A percentile compares a stretch with the other conserved stretches of the same genome.
phyloP scores from a whole-genome alignment of 2,888 invertebrate species.

The Lingula anatina region DNA sequence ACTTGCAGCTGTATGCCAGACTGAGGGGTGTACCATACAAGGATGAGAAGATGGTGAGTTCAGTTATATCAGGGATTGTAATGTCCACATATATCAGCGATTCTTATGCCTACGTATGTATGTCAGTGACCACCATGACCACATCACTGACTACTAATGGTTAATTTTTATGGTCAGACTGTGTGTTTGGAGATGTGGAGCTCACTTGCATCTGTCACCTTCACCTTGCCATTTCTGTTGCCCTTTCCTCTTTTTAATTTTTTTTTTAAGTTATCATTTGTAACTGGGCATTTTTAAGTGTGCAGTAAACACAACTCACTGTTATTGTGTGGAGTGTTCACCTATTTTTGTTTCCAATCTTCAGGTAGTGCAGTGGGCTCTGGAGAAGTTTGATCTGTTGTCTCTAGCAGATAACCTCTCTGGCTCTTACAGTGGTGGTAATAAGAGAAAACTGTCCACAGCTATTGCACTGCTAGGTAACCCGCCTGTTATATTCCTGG shows the following conservation, averaged over 20 bases:
- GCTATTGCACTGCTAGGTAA: conserved; percentile 36
- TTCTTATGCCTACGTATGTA: no score
- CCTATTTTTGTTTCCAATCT: conserved; percentile 8
- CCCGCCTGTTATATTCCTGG: conserved; percentile 32
- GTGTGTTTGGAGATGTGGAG: no score
- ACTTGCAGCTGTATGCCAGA: conserved; percentile 67
- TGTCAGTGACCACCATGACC: no score
- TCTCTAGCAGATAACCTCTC: conserved; percentile 44
- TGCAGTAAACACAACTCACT: no score
- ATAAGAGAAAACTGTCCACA: conserved; percentile 36
- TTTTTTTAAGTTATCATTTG: not conserved
- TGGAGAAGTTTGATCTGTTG: conserved; percentile 61
- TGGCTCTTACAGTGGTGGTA: conserved; percentile 35
- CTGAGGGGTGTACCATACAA: conserved; percentile 64
- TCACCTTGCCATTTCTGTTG: no score
- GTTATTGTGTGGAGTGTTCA: not conserved
- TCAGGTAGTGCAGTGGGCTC: conserved; percentile 59
- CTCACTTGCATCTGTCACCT: no score
- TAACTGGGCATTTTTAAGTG: no score
- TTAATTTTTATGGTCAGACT: no score
- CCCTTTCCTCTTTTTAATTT: no score
- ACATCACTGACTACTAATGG: no score
- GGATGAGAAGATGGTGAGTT: conserved; percentile 36
- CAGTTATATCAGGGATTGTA: no score
- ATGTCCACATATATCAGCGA: no score